Conservation (phyloP, 1,140 invertebrate species). For the Lordiphosa collinella region DNA sequence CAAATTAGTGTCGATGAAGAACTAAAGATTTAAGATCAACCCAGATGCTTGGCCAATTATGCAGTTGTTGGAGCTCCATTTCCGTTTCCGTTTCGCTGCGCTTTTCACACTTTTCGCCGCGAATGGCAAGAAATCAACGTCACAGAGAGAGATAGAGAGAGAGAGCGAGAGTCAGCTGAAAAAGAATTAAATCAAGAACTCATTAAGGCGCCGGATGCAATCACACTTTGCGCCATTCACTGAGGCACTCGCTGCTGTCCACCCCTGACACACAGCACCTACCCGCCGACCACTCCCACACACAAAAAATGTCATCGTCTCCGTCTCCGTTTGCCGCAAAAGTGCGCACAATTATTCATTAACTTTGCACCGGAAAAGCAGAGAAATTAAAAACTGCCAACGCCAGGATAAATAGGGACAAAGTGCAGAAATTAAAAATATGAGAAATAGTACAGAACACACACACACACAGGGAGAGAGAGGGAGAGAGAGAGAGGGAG, state of each 20-base stretch:
- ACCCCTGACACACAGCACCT: background rate
- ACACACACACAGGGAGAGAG: slow-evolving; percentile 13
- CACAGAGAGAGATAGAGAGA: slow-evolving; percentile 10
- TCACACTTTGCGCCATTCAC: slow-evolving; percentile 78
- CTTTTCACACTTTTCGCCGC: slow-evolving; percentile 40
- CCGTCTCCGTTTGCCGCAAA: slow-evolving; percentile 70
- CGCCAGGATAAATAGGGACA: slow-evolving; percentile 78
- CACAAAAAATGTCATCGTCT: slow-evolving; percentile 35
- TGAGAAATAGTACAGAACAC: slow-evolving; percentile 65
- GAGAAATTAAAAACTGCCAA: slow-evolving; percentile 78
- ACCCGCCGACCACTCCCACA: slow-evolving; percentile 1
- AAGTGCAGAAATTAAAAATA: slow-evolving; percentile 78
- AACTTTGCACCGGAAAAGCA: slow-evolving; percentile 78
- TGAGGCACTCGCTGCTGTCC: slow-evolving; percentile 39
- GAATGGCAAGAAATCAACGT: slow-evolving; percentile 75
- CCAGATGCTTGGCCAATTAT: background rate
- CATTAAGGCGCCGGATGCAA: slow-evolving; percentile 79
- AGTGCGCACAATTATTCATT: slow-evolving; percentile 78
- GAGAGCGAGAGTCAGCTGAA: slow-evolving; percentile 44
- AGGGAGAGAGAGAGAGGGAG: background rate
- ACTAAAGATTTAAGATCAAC: slow-evolving; percentile 1
- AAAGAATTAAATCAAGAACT: slow-evolving; percentile 79
- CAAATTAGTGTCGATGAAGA: slow-evolving; percentile 71
- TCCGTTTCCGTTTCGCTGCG: slow-evolving; percentile 21
- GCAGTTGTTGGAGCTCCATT: slow-evolving; percentile 9